phyloP scores from a whole-genome alignment of 2,113 vertebrate species.

The Colaptes auratus region DNA sequence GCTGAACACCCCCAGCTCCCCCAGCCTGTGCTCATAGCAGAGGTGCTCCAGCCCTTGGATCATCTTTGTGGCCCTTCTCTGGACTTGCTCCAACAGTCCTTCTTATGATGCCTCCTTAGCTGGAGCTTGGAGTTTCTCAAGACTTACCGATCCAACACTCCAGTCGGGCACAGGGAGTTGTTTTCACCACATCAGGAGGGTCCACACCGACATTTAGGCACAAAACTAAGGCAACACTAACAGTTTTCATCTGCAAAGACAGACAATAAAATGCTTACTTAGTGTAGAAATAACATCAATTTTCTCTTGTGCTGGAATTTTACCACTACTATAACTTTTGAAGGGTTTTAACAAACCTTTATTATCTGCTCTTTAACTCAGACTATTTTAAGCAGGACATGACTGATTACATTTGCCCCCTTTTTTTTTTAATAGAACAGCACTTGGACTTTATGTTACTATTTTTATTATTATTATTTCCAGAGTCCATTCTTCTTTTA shows the following conservation, averaged over 20 bases:
- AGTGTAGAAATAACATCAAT: background rate
- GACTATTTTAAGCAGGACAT: background rate
- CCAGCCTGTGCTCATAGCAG: no score
- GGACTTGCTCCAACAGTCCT: no score
- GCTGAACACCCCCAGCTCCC: no score
- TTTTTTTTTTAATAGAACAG: background rate
- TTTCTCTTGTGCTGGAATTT: background rate
- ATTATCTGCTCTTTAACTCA: background rate
- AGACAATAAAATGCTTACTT: background rate
- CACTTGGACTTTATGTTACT: background rate
- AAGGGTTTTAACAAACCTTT: background rate
- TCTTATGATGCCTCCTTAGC: no score
- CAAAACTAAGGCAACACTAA: constrained; percentile 96
- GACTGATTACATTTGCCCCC: background rate
- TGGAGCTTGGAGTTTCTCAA: background rate
- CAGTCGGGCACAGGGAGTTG: constrained; percentile 93
- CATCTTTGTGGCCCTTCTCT: no score
- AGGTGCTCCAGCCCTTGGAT: no score
- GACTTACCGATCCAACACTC: constrained; percentile 97
- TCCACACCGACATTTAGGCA: constrained; percentile 98
- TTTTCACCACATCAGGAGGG: constrained; percentile 98
- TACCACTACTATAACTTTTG: background rate
- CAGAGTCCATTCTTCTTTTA: constrained; percentile 44
- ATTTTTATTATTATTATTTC: constrained; percentile 60
- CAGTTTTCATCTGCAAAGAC: constrained; percentile 94